Percentiles rank a stretch among this genome's conserved stretches.
Evolutionary conservation across 2,797 vertebrate species (phyloP).

Genomic region (Telmatherina bonti): DNA sequence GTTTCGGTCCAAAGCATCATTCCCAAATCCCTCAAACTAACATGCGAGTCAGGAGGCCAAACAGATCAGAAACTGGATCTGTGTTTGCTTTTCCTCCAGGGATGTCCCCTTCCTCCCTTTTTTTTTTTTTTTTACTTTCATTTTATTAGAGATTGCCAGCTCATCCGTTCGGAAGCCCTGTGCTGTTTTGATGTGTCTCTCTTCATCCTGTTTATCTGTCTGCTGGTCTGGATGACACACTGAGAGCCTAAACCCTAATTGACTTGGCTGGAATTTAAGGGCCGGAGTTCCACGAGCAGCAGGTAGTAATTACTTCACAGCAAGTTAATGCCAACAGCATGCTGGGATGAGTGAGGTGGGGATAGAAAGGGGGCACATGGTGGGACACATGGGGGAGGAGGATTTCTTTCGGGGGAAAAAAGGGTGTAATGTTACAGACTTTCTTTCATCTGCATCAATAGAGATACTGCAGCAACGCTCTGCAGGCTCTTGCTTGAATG

Average conservation of each 20-base stretch:
- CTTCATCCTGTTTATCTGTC: constrained; percentile 78
- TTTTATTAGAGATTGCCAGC: constrained; percentile 45
- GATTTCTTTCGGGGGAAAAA: not conserved
- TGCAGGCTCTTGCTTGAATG: constrained; percentile 30
- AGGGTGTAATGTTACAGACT: constrained; percentile 63
- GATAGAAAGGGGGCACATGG: constrained; percentile 36
- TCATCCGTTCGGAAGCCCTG: constrained; percentile 56
- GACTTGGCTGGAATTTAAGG: constrained; percentile 73
- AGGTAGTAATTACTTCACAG: constrained; percentile 89
- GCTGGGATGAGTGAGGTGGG: constrained; percentile 37
- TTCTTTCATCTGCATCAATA: constrained; percentile 71
- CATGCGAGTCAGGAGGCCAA: constrained; percentile 57
- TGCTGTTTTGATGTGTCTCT: constrained; percentile 65
- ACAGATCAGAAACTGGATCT: constrained; percentile 63
- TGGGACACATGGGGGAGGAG: constrained; percentile 21
- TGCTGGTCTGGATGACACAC: constrained; percentile 58
- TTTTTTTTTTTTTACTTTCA: no score
- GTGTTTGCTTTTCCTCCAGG: constrained; percentile 67
- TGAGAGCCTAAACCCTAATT: constrained; percentile 56
- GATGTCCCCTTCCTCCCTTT: constrained; percentile 33
- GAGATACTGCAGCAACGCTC: constrained; percentile 58
- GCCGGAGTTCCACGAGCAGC: constrained; percentile 76
- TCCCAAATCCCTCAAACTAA: constrained; percentile 53
- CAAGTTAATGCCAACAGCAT: constrained; percentile 82
- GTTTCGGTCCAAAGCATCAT: constrained; percentile 45